Percentiles rank a stretch among this genome's conserved stretches.
phyloP scores from a whole-genome alignment of 1,140 invertebrate species.

The Acyrthosiphon pisum region DNA sequence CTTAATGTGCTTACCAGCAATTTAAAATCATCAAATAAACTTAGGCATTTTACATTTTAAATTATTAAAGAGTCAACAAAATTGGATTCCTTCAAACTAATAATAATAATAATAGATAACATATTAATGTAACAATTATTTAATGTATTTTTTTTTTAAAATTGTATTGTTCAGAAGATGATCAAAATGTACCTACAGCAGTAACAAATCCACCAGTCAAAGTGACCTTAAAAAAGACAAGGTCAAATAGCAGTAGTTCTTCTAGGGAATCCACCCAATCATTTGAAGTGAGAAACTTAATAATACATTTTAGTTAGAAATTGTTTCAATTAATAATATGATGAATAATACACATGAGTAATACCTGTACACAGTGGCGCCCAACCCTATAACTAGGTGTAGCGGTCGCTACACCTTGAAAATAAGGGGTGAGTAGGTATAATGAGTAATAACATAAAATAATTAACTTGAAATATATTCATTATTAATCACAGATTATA shows the following conservation, averaged over 20 bases:
- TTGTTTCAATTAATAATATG: not conserved
- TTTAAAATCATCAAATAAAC: not conserved
- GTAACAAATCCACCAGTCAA: not conserved
- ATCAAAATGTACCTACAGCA: not conserved
- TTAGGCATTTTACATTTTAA: not conserved
- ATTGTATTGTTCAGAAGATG: constrained; percentile 14
- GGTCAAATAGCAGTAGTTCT: constrained; percentile 44
- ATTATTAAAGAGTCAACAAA: not conserved
- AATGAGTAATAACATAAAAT: too few species aligned
- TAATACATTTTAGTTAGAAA: not conserved
- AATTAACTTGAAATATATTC: too few species aligned
- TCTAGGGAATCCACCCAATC: constrained; percentile 46
- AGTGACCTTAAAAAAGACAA: constrained; percentile 49
- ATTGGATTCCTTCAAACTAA: not conserved
- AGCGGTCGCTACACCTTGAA: too few species aligned
- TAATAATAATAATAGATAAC: not conserved
- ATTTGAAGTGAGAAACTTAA: constrained; percentile 34
- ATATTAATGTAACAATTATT: too few species aligned
- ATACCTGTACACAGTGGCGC: too few species aligned
- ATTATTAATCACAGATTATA: too few species aligned
- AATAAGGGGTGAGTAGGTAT: too few species aligned
- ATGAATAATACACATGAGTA: not conserved
- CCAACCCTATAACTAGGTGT: too few species aligned
- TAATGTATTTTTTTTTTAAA: not conserved
- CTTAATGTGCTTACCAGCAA: not conserved